Percentiles rank a stretch among this genome's conserved stretches.
Evolutionary conservation across 2,113 vertebrate species (phyloP).

Genomic region (Odobenus rosmarus): DNA sequence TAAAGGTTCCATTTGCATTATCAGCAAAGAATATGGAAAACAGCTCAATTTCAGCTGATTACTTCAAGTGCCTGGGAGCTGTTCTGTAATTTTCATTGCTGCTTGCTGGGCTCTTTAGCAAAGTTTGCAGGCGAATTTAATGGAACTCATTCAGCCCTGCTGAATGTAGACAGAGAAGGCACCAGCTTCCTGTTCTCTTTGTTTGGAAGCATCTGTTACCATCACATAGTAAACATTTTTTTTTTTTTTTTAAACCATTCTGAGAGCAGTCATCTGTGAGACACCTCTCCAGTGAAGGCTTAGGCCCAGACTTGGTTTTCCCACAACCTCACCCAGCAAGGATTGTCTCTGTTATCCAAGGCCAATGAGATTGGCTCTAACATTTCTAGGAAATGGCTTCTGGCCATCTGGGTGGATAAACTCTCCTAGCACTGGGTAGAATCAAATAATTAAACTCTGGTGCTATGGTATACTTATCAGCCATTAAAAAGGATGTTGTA

Average conservation of each 20-base stretch:
- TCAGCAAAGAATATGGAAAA: conserved; percentile 89
- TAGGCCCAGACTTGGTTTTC: conserved; percentile 69
- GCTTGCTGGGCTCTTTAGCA: conserved; percentile 84
- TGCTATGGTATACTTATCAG: neutral
- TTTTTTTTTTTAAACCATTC: conserved; percentile 73
- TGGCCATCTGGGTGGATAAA: neutral
- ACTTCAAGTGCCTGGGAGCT: conserved; percentile 79
- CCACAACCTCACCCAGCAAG: conserved; percentile 60
- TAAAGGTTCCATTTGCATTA: conserved; percentile 87
- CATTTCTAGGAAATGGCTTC: conserved; percentile 27
- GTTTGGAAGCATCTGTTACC: conserved; percentile 89
- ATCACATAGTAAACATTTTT: conserved; percentile 88
- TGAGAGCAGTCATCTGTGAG: conserved; percentile 79
- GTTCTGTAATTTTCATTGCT: conserved; percentile 85
- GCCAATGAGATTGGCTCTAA: conserved; percentile 10
- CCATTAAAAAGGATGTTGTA: neutral
- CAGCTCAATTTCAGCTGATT: conserved; percentile 88
- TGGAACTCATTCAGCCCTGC: conserved; percentile 85
- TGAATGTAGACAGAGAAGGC: conserved; percentile 83
- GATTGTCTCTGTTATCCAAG: conserved; percentile 70
- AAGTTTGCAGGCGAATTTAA: conserved; percentile 86
- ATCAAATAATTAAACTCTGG: neutral
- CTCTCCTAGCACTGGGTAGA: conserved; percentile 48
- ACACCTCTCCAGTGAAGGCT: neutral
- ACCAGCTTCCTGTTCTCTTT: conserved; percentile 87